Base-by-base conservation (phyloP, 2,888 invertebrate genomes). In the Crossocerus cetratus region DNA sequence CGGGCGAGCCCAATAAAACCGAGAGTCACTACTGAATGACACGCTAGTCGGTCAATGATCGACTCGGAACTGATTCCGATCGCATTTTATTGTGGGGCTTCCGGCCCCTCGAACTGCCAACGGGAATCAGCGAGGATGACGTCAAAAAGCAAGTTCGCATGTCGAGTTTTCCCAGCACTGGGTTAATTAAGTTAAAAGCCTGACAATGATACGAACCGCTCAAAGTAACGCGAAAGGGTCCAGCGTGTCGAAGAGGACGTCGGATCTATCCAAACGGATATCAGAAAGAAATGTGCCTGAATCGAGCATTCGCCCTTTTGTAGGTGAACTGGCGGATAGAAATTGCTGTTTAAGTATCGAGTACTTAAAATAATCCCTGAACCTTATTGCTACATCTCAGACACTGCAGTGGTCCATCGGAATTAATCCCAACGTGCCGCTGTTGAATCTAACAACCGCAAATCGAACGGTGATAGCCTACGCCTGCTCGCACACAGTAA, bases 361-460 rank as follows among this genome's bases (percentile, higher is more conserved):
- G 3, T 1, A 49, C 45, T n/a, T n/a, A n/a, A n/a, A n/a, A n/a
- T 45, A n/a, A 45, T 45, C 14, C 2, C 5, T 5, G 11, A 16
- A 14, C 14, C 3, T 16, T 45, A 45, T 3, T 45, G 16, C 8
- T 49, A 45, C 13, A 16, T 49, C 16, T 0, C 5, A 93, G 94
- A 92, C 92, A 78, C 86, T 94, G 11, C 90, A 92, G 43, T 94
- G 94, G 94, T 92, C 93, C 53, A 92, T 93, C 86, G 95, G 95
- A 0, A 91, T 93, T 83, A 94, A 94, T 84, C 85, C 91, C 0
- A 91, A 91, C 73, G 92, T 92, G 1, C 92, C 92, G 1, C 91
- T 94, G 3, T 89, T 93, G 65, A 94, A 94, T 86, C 84, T 95
- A 75, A 94, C 93, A 61, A 89, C 89, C 3, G 85, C 88, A 3